Evolutionary conservation across 2,797 vertebrate species (phyloP).

Genomic region (Chloroceryle amazona): DNA sequence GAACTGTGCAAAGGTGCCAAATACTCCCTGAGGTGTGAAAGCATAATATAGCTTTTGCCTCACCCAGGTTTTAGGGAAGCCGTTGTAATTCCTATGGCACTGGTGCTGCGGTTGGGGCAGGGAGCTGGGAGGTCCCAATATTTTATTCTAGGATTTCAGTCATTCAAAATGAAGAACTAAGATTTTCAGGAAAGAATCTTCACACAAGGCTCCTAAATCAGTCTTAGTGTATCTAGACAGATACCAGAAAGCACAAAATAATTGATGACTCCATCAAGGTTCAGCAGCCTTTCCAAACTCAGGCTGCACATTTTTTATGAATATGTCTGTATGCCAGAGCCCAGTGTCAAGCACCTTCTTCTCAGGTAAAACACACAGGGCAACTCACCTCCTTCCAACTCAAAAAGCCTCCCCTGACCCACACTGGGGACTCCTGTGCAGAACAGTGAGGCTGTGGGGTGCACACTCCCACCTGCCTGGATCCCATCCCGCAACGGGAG

Average conservation of each 20-base stretch:
- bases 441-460: background rate
- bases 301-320: background rate
- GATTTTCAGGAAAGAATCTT: background rate
- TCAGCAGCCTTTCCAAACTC: background rate
- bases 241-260: background rate
- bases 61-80: background rate
- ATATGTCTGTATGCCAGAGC: fast-evolving
- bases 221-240: background rate
- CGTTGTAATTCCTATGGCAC: background rate
- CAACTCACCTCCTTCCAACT: background rate
- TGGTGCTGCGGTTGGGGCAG: background rate
- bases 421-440: background rate
- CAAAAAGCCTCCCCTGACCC: background rate
- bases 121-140: background rate
- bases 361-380: background rate
- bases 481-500: background rate
- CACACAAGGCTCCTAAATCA: background rate
- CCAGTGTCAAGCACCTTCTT: background rate
- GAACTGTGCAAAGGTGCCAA: background rate
- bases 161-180: background rate
- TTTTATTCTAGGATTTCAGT: background rate
- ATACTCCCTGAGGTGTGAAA: background rate
- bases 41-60: background rate
- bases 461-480: background rate
- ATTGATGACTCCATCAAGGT: background rate